phyloP scores from a whole-genome alignment of 2,113 vertebrate genomes.

The Sapayoa aenigma region DNA sequence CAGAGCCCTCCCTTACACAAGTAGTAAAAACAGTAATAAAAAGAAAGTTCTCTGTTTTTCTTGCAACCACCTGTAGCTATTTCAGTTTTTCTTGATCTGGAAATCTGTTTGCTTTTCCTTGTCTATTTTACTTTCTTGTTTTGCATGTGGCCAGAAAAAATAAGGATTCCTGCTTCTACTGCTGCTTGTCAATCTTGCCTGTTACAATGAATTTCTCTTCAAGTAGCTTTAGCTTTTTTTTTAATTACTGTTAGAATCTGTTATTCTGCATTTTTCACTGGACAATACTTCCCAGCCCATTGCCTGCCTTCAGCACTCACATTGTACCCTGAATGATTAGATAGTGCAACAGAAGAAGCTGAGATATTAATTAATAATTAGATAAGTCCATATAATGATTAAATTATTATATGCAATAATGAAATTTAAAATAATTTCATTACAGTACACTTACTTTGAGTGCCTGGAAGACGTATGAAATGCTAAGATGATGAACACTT shows the following conservation, averaged over 20 bases:
- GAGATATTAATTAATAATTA: not conserved
- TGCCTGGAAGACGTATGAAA: not conserved
- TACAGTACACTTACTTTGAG: not conserved
- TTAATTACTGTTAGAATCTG: not conserved
- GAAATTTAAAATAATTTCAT: not conserved
- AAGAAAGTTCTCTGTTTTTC: not conserved
- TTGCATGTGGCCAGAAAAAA: not conserved
- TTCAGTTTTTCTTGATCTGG: not conserved
- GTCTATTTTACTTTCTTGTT: not conserved
- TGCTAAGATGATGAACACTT: not conserved
- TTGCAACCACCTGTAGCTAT: not conserved
- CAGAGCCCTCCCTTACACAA: not conserved
- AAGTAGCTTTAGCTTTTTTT: not conserved
- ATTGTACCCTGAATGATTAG: not conserved
- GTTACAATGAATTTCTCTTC: not conserved
- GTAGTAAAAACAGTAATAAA: not conserved
- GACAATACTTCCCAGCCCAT: not conserved
- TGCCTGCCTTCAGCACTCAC: not conserved
- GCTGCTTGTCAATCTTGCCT: not conserved
- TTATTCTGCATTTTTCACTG: not conserved
- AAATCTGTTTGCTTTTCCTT: not conserved
- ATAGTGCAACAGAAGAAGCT: not conserved
- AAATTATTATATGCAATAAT: not conserved
- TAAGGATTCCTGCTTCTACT: not conserved
- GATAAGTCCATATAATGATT: not conserved